A percentile compares a stretch with the other conserved stretches of the same genome.
Evolutionary conservation across 1,140 invertebrate genomes (phyloP).

Genomic region (Nebria ingens): DNA sequence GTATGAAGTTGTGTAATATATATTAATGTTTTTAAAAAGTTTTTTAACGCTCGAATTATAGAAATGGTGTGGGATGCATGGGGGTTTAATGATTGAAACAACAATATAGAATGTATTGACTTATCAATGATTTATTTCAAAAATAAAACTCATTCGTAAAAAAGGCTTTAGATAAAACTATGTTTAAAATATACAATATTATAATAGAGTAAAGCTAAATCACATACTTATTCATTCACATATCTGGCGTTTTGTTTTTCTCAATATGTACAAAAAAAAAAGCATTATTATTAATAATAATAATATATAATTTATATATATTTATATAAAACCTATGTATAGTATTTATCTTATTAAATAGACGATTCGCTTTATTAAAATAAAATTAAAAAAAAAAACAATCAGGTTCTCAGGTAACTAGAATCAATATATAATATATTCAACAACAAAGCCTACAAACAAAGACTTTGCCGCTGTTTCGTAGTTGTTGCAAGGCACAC

Average conservation of each 20-base stretch:
- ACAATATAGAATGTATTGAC: neutral
- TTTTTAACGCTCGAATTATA: neutral
- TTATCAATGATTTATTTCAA: neutral
- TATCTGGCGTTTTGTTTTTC: neutral
- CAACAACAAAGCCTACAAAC: too few species aligned
- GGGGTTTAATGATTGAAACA: neutral
- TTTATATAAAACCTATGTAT: neutral
- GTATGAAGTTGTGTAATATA: neutral
- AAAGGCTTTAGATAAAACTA: neutral
- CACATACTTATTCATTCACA: neutral
- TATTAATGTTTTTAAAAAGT: neutral
- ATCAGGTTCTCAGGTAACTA: conserved; percentile 5
- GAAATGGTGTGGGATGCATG: neutral
- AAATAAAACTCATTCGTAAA: conserved; percentile 9
- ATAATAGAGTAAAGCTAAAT: conserved; percentile 5
- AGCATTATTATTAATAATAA: neutral
- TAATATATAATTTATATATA: neutral
- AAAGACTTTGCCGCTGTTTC: too few species aligned
- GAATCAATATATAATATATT: neutral
- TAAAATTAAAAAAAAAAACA: too few species aligned
- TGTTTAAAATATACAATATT: conserved; percentile 1
- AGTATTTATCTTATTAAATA: too few species aligned
- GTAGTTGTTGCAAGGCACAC: neutral
- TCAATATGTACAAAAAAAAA: conserved; percentile 4
- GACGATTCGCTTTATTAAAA: too few species aligned